Percentiles rank a stretch among this genome's conserved stretches.
Evolutionary conservation across 1,140 invertebrate species (phyloP).

Genomic region (Sweltsa coloradensis): DNA sequence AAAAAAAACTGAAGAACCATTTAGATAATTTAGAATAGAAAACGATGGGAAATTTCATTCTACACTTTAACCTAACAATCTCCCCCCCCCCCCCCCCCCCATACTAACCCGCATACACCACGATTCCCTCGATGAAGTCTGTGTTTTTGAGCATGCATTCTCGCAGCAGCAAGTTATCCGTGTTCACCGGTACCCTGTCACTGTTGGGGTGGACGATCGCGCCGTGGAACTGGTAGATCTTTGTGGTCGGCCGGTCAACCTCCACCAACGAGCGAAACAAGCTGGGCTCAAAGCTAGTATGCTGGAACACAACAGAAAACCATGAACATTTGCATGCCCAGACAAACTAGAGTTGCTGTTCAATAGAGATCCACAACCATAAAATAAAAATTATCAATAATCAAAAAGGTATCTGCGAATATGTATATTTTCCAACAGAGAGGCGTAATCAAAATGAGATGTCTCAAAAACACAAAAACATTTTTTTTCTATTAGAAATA

Average conservation of each 20-base stretch:
- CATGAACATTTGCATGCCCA: neutral
- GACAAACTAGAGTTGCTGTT: too few species aligned
- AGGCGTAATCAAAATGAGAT: too few species aligned
- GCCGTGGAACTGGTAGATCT: conserved; percentile 91
- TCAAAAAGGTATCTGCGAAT: too few species aligned
- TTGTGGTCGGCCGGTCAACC: conserved; percentile 87
- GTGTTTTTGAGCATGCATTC: conserved; percentile 92
- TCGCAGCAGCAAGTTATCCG: conserved; percentile 85
- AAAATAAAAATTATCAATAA: too few species aligned
- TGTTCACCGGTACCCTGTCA: conserved; percentile 67
- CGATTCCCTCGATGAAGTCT: conserved; percentile 89
- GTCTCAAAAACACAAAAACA: too few species aligned
- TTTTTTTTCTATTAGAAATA: too few species aligned
- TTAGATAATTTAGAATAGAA: conserved; percentile 2
- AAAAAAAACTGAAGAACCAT: conserved; percentile 12
- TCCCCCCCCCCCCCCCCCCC: too few species aligned
- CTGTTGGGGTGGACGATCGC: conserved; percentile 73
- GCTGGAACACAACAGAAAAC: conserved; percentile 34
- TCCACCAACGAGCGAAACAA: conserved; percentile 76
- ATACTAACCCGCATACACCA: conserved; percentile 87
- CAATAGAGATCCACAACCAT: too few species aligned
- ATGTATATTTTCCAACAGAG: too few species aligned
- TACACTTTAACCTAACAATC: too few species aligned
- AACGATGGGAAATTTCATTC: neutral
- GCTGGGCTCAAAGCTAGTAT: conserved; percentile 59